Conservation (phyloP, 2,113 vertebrate genomes). For the Pithys albifrons region DNA sequence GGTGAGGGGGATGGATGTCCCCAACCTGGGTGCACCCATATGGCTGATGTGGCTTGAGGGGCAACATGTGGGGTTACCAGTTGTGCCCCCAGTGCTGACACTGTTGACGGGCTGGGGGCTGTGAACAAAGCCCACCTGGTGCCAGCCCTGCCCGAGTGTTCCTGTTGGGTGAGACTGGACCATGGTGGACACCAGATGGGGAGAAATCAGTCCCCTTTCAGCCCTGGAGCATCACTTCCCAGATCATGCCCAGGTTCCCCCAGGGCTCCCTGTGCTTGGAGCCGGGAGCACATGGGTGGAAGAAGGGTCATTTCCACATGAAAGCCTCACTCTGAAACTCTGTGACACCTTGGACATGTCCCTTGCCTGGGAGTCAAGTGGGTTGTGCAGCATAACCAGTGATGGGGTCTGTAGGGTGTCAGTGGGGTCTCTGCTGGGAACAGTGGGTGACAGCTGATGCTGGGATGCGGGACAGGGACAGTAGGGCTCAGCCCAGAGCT, state of each 20-base stretch:
- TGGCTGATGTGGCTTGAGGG: fast-evolving
- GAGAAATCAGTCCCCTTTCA: not conserved
- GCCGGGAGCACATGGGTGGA: fast-evolving
- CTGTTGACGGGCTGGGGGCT: not conserved
- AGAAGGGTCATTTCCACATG: not conserved
- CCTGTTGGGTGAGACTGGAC: fast-evolving
- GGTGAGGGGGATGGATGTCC: not conserved
- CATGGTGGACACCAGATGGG: fast-evolving
- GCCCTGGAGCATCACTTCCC: not conserved
- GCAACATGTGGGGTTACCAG: fast-evolving
- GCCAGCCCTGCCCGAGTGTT: not conserved
- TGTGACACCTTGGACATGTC: fast-evolving
- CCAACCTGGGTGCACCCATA: fast-evolving
- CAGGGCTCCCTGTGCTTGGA: fast-evolving
- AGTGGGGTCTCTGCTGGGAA: not conserved
- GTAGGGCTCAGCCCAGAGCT: not conserved
- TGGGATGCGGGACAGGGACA: not conserved
- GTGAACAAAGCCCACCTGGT: not conserved
- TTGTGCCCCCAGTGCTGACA: fast-evolving
- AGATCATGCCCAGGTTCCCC: fast-evolving
- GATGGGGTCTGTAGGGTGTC: not conserved
- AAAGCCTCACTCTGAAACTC: fast-evolving
- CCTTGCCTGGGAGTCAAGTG: not conserved
- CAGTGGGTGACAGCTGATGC: not conserved
- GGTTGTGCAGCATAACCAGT: fast-evolving